phyloP scores from a whole-genome alignment of 2,888 invertebrate species.

The Drosophila buzzatii region DNA sequence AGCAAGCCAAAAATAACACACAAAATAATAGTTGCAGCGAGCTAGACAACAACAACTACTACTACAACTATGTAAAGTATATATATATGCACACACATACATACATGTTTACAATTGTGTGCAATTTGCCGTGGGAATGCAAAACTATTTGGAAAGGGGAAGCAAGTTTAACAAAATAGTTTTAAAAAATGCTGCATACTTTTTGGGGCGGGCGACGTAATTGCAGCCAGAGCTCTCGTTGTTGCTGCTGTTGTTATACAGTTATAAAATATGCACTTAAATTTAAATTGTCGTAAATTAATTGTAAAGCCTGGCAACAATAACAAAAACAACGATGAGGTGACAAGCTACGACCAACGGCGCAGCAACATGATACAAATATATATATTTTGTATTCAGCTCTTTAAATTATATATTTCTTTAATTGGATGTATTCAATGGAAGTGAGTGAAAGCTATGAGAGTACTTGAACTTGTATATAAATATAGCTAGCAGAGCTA shows the following conservation, averaged over 20 bases:
- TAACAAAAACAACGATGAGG: slow-evolving; percentile 14
- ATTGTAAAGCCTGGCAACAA: slow-evolving; percentile 50
- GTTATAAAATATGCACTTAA: slow-evolving; percentile 68
- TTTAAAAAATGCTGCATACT: slow-evolving; percentile 49
- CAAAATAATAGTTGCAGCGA: slow-evolving; percentile 38
- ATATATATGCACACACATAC: neutral
- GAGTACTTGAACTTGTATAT: neutral
- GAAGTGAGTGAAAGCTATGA: neutral
- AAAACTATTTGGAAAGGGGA: slow-evolving; percentile 11
- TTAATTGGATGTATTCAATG: neutral
- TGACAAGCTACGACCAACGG: slow-evolving; percentile 6
- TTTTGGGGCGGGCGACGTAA: slow-evolving; percentile 47
- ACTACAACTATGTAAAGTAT: slow-evolving; percentile 43
- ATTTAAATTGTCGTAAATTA: slow-evolving; percentile 72
- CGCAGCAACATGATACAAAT: neutral
- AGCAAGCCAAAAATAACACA: slow-evolving; percentile 65
- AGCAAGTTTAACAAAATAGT: slow-evolving; percentile 11
- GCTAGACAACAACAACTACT: slow-evolving; percentile 1
- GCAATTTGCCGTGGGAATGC: slow-evolving; percentile 47
- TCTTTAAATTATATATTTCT: neutral
- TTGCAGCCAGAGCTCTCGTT: slow-evolving; percentile 32
- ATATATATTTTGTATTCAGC: no score
- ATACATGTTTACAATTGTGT: slow-evolving; percentile 8
- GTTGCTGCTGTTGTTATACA: slow-evolving; percentile 17
- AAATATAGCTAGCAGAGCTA: neutral